These are phyloP conservation scores for Eustalomyia histrio DNA, from an alignment of 2,888 invertebrate species.

Conservation along the genomic window DNA sequence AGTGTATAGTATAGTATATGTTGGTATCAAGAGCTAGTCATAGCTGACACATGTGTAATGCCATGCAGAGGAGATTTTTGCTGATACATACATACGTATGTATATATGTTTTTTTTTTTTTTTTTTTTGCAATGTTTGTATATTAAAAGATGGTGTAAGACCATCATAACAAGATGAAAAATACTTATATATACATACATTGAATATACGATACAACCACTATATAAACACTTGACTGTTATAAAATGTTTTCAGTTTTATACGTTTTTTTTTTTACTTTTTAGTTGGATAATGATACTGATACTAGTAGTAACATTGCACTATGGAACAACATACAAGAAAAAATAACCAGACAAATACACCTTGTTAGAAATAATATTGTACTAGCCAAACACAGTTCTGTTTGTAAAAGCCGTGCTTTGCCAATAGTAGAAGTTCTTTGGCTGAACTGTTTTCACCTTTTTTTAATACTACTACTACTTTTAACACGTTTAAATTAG, in stretches of 20 bases:
- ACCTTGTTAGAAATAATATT: no score
- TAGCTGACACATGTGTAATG: conserved; percentile 50
- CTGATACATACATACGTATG: conserved; percentile 8
- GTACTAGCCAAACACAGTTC: no score
- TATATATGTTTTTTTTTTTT: neutral
- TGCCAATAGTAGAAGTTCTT: no score
- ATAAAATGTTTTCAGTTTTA: conserved; percentile 44
- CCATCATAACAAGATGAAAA: conserved; percentile 32
- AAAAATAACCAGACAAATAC: no score
- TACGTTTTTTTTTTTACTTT: conserved; percentile 7
- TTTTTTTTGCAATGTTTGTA: neutral
- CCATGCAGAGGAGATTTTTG: conserved; percentile 40
- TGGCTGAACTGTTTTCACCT: no score
- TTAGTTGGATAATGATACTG: conserved; percentile 44
- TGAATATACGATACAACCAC: conserved; percentile 20
- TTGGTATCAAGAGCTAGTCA: conserved; percentile 30
- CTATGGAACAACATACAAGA: neutral
- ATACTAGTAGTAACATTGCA: neutral
- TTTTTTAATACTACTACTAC: no score
- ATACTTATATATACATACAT: neutral
- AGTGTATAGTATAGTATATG: no score
- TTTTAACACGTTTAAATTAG: no score
- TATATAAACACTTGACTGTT: conserved; percentile 54
- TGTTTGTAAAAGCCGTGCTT: no score
- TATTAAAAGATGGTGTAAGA: conserved; percentile 16